Conservation (phyloP, 2,113 vertebrate species). For the Catagonus wagneri region DNA sequence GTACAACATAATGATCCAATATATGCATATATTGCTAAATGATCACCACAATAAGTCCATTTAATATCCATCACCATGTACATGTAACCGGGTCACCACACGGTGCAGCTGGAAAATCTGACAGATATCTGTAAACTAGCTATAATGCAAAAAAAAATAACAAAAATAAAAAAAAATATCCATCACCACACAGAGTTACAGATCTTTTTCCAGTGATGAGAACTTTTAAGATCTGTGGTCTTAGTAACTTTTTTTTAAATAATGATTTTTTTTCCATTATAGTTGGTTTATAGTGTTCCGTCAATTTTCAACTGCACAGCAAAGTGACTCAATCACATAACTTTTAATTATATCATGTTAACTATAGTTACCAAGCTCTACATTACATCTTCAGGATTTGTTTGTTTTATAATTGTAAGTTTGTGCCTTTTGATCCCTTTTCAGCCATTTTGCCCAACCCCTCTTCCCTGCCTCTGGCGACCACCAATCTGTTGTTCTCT, state of each 20-base stretch:
- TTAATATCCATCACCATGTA: not conserved
- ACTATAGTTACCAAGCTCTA: not conserved
- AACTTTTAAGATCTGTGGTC: not conserved
- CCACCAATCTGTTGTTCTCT: not conserved
- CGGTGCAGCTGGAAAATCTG: no score
- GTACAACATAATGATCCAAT: not conserved
- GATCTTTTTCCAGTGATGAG: not conserved
- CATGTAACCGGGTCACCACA: no score
- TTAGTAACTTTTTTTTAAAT: not conserved
- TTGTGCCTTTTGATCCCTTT: not conserved
- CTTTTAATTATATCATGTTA: not conserved
- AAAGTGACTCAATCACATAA: no score
- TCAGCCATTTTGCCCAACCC: not conserved
- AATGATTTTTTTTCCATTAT: no score
- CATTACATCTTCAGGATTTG: not conserved
- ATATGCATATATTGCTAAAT: not conserved
- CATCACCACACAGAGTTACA: not conserved
- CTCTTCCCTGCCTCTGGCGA: not conserved
- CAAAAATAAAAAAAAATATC: no score
- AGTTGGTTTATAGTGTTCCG: no score
- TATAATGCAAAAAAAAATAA: no score
- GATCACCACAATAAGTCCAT: not conserved
- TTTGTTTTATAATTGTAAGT: not conserved
- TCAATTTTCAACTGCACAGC: no score
- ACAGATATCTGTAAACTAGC: no score